Evolutionary conservation across 2,113 vertebrate species (phyloP).

Genomic region (Sorex araneus): DNA sequence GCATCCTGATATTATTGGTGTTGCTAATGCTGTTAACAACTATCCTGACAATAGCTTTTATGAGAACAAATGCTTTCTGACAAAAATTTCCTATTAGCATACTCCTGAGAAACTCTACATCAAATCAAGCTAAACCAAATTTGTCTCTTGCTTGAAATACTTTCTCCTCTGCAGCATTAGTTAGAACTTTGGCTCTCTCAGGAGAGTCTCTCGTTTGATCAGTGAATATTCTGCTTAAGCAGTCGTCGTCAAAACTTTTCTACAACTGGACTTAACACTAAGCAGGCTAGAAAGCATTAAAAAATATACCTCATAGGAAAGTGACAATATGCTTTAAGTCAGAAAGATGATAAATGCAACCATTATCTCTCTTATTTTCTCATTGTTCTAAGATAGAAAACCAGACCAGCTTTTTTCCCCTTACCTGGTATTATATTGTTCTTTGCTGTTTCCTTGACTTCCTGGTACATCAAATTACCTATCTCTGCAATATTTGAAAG

Average conservation of each 20-base stretch:
- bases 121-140: conserved; percentile 50
- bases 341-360: neutral
- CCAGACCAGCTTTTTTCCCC: conserved; percentile 15
- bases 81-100: conserved; percentile 59
- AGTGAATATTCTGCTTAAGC: neutral
- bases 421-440: neutral
- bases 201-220: neutral
- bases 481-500: conserved; percentile 17
- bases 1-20: conserved; percentile 70
- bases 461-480: conserved; percentile 31
- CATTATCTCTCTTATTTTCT: conserved; percentile 26
- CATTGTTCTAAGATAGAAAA: conserved; percentile 17
- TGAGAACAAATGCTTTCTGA: conserved; percentile 77
- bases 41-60: conserved; percentile 72
- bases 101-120: conserved; percentile 57
- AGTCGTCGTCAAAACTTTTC: conserved; percentile 1
- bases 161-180: neutral
- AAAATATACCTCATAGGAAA: neutral
- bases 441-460: conserved; percentile 63
- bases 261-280: neutral
- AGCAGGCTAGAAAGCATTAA: neutral
- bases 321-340: neutral
- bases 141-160: conserved; percentile 5
- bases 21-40: conserved; percentile 75
- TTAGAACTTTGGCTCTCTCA: neutral